Base-by-base conservation (phyloP, 2,888 invertebrate species). In the Phytoseiulus persimilis region DNA sequence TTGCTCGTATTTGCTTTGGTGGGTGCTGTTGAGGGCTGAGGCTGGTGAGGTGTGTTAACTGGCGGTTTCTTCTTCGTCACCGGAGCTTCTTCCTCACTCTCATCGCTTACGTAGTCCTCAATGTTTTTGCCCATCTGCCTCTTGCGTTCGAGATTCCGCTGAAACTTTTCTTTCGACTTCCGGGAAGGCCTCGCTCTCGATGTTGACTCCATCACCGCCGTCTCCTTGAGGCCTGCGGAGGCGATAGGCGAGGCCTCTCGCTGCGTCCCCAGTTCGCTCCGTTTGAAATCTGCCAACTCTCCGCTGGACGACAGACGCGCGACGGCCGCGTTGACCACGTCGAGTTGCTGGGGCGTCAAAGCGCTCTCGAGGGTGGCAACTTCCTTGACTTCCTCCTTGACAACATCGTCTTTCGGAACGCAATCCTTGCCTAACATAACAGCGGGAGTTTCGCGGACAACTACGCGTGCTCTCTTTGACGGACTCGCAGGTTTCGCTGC, bases 91-190 rank as follows among this genome's bases (percentile, higher is more conserved):
- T 87, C 87, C 32, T 87, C 87, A 45, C 87, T 87, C n/a, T 87
- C 87, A 45, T 87, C 87, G 39, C 39, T 39, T 45, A 87, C 87
- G 45, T 87, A 87, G 87, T 87, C 87, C 45, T 87, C 87, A 45
- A 87, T 87, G 33, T 87, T 87, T n/a, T 87, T 87, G 87, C 87
- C 87, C 87, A 87, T 87, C 45, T 87, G 87, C 31, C 87, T 3
- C n/a, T 87, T 87, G 87, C 87, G 87, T 45, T 87, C 87, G 87
- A 87, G 87, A 32, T 32, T 87, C 23, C 87, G 31, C 45, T 87
- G 87, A n/a, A 87, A 87, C 45, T 87, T 87, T 0, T 87, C 87
- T 32, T 87, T 87, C 28, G 87, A 87, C 18, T 87, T 87, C 33
- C 87, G 87, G 9, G 87, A 87, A 0, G 87, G 87, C 31, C 87